These are phyloP conservation scores for Metaphire vulgaris DNA, from an alignment of 1,140 invertebrate species.

Conservation along the genomic window DNA sequence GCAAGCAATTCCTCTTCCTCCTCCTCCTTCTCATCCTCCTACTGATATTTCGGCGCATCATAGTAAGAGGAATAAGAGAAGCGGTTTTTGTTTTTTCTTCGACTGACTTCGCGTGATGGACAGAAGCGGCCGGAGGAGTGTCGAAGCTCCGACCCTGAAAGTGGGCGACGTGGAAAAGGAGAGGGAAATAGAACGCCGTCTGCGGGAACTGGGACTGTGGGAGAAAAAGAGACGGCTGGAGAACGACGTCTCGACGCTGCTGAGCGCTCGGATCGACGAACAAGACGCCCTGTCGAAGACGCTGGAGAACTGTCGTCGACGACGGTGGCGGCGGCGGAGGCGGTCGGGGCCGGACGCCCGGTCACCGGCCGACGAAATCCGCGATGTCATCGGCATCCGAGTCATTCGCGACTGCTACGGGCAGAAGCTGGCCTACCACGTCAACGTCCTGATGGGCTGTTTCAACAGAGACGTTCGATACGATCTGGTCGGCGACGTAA, in stretches of 20 bases:
- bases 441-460: conserved; percentile 13
- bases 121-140: too few species aligned
- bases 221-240: conserved; percentile 7
- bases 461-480: conserved; percentile 12
- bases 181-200: conserved; percentile 12
- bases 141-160: too few species aligned
- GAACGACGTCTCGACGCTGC: background rate
- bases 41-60: too few species aligned
- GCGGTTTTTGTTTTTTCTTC: too few species aligned
- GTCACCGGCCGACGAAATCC: conserved; percentile 15
- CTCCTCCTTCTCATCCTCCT: too few species aligned
- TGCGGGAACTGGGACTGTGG: conserved; percentile 18
- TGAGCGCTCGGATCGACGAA: background rate
- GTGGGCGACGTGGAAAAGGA: conserved; percentile 19
- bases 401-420: conserved; percentile 12
- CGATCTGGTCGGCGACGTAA: background rate
- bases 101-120: too few species aligned
- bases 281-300: background rate
- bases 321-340: background rate
- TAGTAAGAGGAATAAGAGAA: too few species aligned
- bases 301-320: conserved; percentile 7
- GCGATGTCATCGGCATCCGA: background rate
- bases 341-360: background rate
- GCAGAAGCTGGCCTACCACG: conserved; percentile 10
- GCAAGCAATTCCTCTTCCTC: too few species aligned